Base-by-base conservation (phyloP, 2,797 vertebrate species). In the Myotis vivesi region DNA sequence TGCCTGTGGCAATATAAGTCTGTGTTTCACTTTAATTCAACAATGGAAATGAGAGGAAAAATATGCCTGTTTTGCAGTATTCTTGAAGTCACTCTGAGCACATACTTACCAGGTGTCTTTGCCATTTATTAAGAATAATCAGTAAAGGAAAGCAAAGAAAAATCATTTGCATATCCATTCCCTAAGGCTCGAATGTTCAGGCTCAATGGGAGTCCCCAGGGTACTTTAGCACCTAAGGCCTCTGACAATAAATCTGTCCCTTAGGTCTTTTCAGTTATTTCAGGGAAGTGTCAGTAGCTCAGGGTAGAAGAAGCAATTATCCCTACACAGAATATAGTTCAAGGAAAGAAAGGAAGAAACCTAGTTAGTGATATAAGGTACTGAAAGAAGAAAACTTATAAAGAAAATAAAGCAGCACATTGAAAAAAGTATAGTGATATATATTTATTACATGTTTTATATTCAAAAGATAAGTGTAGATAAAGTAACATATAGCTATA, bases 231-330 rank as follows among this genome's bases (percentile, higher is more conserved):
- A 96, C 84, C 44, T 94, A 93, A 95, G 84, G 49, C 16, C 75
- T 92, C 89, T 91, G 89, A 92, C 87, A 94, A 94, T 95, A 89
- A 94, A 95, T 96, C 87, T 92, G 85, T 92, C 93, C 90, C 92
- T 88, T 1, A 46, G 84, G 94, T 90, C 79, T 95, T 96, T 95
- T 94, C 81, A 96, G 84, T 96, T 96, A 95, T 96, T 97, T 96
- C 81, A 94, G 94, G 83, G 76, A 97, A 91, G 76, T 93, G 92
- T 95, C 94, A 93, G 87, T 94, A 93, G 85, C 68, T 97, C 73
- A 85, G 6, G 3, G 68, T 90, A 95, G 33, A 95, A 95, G 84
- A 96, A 94, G 89, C 81, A 95, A 96, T 96, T 96, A 96, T 95
- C 77, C 57, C 55, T 17, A 82, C 1, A 3, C 57, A 92, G 87